Percentiles rank a stretch among this genome's conserved stretches.
phyloP scores from a whole-genome alignment of 2,888 invertebrate species.

The Aleiodes alternator region DNA sequence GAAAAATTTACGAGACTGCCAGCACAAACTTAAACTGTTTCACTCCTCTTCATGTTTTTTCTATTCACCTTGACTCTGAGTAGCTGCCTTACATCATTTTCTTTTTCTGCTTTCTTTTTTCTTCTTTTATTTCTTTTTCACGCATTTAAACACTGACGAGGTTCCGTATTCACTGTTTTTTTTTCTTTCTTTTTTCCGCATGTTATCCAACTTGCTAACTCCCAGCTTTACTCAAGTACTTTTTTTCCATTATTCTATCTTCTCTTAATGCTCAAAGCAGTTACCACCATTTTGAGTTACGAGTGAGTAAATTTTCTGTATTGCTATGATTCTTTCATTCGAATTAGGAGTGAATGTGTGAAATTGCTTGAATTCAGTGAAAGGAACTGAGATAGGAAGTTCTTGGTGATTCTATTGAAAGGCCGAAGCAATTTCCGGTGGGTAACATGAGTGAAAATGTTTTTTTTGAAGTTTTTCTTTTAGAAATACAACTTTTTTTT shows the following conservation, averaged over 20 bases:
- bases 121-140: slow-evolving; percentile 8
- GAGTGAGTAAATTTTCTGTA: not conserved
- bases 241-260: slow-evolving; percentile 14
- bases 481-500: too few relatives aligned
- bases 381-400: too few relatives aligned
- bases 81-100: slow-evolving; percentile 22
- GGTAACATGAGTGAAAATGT: too few relatives aligned
- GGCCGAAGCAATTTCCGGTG: too few relatives aligned
- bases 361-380: too few relatives aligned
- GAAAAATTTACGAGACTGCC: slow-evolving; percentile 41
- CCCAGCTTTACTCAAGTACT: slow-evolving; percentile 11
- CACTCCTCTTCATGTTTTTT: slow-evolving; percentile 23
- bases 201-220: slow-evolving; percentile 14
- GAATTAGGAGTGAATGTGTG: too few relatives aligned
- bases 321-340: too few relatives aligned
- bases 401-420: too few relatives aligned
- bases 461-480: too few relatives aligned
- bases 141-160: slow-evolving; percentile 24
- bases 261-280: not conserved
- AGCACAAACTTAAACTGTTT: slow-evolving; percentile 38
- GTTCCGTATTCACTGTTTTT: slow-evolving; percentile 18
- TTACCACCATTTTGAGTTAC: slow-evolving; percentile 1
- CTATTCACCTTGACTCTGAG: slow-evolving; percentile 19
- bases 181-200: slow-evolving; percentile 10
- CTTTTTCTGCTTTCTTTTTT: not conserved